These are phyloP conservation scores for Chlorops oryzae DNA, from an alignment of 1,140 invertebrate species.

Conservation along the genomic window DNA sequence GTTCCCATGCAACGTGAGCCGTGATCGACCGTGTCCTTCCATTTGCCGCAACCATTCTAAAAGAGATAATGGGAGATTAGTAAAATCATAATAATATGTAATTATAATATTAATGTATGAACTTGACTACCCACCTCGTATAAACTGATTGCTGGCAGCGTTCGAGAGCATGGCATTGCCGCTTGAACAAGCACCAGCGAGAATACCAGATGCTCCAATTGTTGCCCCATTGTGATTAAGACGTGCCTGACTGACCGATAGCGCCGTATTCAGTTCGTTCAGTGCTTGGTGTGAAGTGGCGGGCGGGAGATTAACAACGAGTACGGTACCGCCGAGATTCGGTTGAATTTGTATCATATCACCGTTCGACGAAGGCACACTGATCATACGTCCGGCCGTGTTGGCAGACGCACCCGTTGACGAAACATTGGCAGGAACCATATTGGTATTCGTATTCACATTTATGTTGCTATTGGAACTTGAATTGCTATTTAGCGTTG, in stretches of 20 bases:
- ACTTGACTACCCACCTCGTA: conserved; percentile 51
- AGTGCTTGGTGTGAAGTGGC: conserved; percentile 46
- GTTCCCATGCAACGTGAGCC: conserved; percentile 5
- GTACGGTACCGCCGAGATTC: conserved; percentile 59
- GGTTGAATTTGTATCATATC: conserved; percentile 61
- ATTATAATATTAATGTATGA: conserved; percentile 2
- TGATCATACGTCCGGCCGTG: conserved; percentile 48
- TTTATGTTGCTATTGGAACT: not conserved
- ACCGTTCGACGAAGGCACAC: conserved; percentile 46
- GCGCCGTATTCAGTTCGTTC: conserved; percentile 30
- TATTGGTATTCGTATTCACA: too few species aligned
- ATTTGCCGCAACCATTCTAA: conserved; percentile 14
- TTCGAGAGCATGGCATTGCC: conserved; percentile 53
- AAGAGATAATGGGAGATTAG: not conserved
- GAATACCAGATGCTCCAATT: conserved; percentile 28
- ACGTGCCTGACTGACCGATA: conserved; percentile 22
- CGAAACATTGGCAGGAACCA: conserved; percentile 4
- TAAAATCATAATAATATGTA: not conserved
- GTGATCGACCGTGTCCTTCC: conserved; percentile 36
- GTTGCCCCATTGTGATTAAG: conserved; percentile 27
- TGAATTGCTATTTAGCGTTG: too few species aligned
- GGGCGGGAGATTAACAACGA: conserved; percentile 75
- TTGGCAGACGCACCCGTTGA: conserved; percentile 23
- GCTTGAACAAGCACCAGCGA: conserved; percentile 43
- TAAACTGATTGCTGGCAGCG: conserved; percentile 56